Base-by-base conservation (phyloP, 1,140 invertebrate species). In the Panulirus ornatus region DNA sequence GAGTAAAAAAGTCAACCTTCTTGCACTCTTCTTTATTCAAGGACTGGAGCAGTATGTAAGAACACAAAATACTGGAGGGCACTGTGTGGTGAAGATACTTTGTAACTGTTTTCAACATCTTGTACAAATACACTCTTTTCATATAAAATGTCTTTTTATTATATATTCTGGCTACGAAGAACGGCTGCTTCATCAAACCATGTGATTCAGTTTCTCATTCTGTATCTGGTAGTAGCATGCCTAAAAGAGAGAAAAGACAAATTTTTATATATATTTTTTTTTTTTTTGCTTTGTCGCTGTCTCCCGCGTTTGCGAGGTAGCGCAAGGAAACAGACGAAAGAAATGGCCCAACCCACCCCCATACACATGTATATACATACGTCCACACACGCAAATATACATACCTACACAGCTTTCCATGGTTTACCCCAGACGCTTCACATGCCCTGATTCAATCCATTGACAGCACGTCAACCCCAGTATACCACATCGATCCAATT, bases 151-250 rank as follows among this genome's bases (percentile, higher is more conserved):
- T 73, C 70, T n/a, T 73, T 16, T 58, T 81, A 36, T 38, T 1
- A 38, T n/a, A 34, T 8, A 51, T 30, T 34, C 42, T 51, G 38
- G 14, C 5, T 51, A 36, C 16, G 0, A 54, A 34, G 1, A 34
- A 34, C 14, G 34, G 27, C 42, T 38, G 51, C 11, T 44, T 75
- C 47, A 79, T 88, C 75, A 88, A 19, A 78, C 36, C 85, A 88
- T 63, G 54, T 88, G 85, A 34, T 47, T 88, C 27, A 88, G 75
- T 63, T 88, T 88, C n/a, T 88, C 85, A 79, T 88, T 88, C 73
- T 88, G 85, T 40, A 88, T 88, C 58, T 88, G 85, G 51, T 88
- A 88, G 85, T 88, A 88, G 27, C 85, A 88, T 22, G 85, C 85
- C 85, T 88, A 75, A 9, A 58, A 78, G n/a, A 14, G 19, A 30